phyloP scores from a whole-genome alignment of 2,888 invertebrate species.

The Acronicta alni region DNA sequence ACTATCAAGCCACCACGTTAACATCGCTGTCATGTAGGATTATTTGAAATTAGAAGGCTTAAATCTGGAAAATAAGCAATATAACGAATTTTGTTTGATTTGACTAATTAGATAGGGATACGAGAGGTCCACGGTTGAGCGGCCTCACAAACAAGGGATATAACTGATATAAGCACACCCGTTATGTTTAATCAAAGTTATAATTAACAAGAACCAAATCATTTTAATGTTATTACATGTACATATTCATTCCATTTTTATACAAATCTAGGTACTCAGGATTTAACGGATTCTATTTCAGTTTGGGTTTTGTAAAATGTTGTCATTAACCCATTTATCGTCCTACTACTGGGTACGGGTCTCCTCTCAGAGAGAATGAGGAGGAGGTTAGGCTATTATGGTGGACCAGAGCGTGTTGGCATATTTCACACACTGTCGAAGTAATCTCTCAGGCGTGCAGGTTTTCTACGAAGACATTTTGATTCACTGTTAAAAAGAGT shows the following conservation, averaged over 20 bases:
- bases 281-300: constrained; percentile 5
- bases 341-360: too few species aligned
- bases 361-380: too few species aligned
- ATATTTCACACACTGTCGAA: too few species aligned
- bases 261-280: background rate
- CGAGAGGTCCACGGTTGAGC: constrained; percentile 13
- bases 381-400: too few species aligned
- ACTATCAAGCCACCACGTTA: constrained; percentile 25
- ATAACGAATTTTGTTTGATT: constrained; percentile 36
- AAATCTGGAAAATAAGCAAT: constrained; percentile 29
- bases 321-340: too few species aligned
- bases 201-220: constrained; percentile 31
- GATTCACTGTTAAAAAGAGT: too few species aligned
- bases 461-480: too few species aligned
- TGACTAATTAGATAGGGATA: constrained; percentile 34
- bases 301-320: too few species aligned
- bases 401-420: too few species aligned
- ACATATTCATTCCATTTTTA: constrained; percentile 13
- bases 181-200: constrained; percentile 41
- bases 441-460: too few species aligned
- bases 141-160: constrained; percentile 33
- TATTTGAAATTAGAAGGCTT: constrained; percentile 38
- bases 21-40: constrained; percentile 45
- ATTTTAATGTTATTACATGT: constrained; percentile 25
- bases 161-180: background rate